Conservation (phyloP, 64 coral and sea anemone genomes). For the Trachythela sp. region DNA sequence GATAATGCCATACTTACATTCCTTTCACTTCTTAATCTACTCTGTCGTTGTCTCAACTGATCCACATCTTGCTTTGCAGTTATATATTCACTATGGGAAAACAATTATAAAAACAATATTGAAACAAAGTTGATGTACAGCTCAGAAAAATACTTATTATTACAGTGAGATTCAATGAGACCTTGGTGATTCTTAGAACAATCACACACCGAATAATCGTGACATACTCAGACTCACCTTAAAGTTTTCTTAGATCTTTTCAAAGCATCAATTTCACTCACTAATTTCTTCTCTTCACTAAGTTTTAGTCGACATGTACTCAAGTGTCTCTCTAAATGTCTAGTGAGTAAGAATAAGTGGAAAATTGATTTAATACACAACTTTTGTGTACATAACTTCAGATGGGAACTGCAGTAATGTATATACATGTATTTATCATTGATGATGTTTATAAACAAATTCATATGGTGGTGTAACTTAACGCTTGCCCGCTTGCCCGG, state of each 20-base stretch:
- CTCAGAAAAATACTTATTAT: no score
- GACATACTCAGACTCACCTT: neutral
- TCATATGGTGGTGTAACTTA: no score
- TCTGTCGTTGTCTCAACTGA: neutral
- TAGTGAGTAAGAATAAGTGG: neutral
- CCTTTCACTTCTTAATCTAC: neutral
- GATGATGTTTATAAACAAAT: no score
- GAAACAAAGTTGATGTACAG: no score
- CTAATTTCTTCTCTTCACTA: neutral
- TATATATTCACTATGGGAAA: neutral
- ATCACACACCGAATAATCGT: no score
- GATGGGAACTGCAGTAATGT: no score
- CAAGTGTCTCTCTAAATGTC: neutral
- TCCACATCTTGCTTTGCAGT: neutral
- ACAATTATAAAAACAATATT: neutral
- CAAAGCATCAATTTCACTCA: constrained; percentile 2
- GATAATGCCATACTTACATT: neutral
- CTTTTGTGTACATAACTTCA: no score
- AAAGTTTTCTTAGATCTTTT: neutral
- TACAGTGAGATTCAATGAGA: no score
- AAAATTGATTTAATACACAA: no score
- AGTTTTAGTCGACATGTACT: constrained; percentile 6
- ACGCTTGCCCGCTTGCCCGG: no score
- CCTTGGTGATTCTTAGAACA: no score
- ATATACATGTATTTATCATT: no score